Base-by-base conservation (phyloP, 64 coral and sea anemone species). In the Trachythela sp. region DNA sequence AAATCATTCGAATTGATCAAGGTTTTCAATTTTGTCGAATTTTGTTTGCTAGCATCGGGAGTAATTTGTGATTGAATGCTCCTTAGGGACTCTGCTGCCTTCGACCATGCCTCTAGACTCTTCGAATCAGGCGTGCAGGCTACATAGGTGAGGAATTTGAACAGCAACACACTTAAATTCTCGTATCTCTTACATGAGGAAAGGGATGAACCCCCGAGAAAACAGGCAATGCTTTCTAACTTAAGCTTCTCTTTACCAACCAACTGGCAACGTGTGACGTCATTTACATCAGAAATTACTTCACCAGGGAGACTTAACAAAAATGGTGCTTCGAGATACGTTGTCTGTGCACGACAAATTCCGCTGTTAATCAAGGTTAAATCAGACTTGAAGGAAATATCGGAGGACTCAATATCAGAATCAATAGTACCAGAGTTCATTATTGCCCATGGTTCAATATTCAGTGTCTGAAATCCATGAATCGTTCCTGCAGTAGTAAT, bases 341-440 rank as follows among this genome's bases (percentile, higher is more conserved):
- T 91, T 50, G 77, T 64, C 31, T 91, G 90, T 22, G 59, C 84
- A 34, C 56, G 85, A 68, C 90, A 91, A 86, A 76, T 91, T 30
- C 90, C 90, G 76, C 90, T 91, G 90, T 91, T 91, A 22, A 91
- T 84, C 45, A 91, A 86, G 9, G 90, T 84, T 77, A 91, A 84
- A 68, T 80, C 59, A 37, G 90, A 91, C 24, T 59, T 86, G 30
- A 91, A 77, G 39, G 39, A 48, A 91, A 91, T 40, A 38, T 39
- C 29, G 15, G 54, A 91, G 17, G 24, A 17, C 77, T 91, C 64
- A 59, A 60, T 59, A 43, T 2, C 84, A 26, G 90, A 91, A 8
- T 91, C 60, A 75, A 91, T 91, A 52, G 68, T 70, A 91, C 90
- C 90, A 86, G 84, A 86, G 90, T 91, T 91, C n/a, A 91, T 40